These are phyloP conservation scores for Hyla sarda DNA, from an alignment of 2,113 vertebrate species.

Conservation along the genomic window DNA sequence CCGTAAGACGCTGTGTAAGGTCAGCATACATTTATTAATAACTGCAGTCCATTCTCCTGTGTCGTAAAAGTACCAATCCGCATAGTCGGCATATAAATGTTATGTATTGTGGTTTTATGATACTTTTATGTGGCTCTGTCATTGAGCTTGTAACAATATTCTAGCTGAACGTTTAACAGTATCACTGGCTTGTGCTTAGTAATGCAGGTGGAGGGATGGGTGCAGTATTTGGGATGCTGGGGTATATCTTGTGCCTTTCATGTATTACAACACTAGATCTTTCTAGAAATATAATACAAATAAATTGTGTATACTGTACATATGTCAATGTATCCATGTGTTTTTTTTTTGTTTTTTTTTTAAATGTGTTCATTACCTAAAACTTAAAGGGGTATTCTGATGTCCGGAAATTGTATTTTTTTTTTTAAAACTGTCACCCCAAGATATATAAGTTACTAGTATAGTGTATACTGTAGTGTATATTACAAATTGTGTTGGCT, in stretches of 20 bases:
- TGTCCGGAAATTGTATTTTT: too few relatives aligned
- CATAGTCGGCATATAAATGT: too few relatives aligned
- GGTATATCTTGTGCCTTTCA: background rate
- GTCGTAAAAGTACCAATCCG: background rate
- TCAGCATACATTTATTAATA: too few relatives aligned
- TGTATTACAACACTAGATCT: background rate
- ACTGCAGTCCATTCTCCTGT: background rate
- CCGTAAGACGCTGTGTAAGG: too few relatives aligned
- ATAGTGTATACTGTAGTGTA: too few relatives aligned
- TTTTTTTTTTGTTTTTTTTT: background rate
- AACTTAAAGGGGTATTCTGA: too few relatives aligned
- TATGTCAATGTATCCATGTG: background rate
- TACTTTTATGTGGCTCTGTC: background rate
- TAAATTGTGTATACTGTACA: background rate
- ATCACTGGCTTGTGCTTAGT: background rate
- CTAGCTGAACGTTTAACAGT: background rate
- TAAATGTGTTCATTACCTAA: too few relatives aligned
- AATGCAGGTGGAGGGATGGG: background rate
- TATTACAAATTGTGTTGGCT: too few relatives aligned
- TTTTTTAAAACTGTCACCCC: too few relatives aligned
- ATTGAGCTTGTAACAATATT: background rate
- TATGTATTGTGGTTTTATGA: background rate
- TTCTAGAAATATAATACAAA: background rate
- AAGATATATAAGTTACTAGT: too few relatives aligned
- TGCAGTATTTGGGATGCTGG: slow-evolving; percentile 10